A percentile compares a stretch with the other conserved stretches of the same genome.
These are phyloP conservation scores for Phaethornis superciliosus DNA, from an alignment of 2,113 vertebrate species.

Conservation along the genomic window DNA sequence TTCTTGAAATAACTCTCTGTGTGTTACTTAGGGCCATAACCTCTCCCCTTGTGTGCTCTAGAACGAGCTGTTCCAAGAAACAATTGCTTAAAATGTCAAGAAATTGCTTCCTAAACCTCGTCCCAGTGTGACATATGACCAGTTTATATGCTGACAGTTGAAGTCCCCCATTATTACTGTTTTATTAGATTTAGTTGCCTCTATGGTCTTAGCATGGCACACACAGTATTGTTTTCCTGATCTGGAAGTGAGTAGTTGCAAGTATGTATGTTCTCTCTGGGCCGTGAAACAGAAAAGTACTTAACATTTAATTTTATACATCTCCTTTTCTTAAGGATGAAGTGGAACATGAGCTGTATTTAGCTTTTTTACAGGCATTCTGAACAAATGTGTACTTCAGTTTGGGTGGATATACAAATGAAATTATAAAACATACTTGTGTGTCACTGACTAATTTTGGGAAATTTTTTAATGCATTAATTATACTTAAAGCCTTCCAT, in stretches of 20 bases:
- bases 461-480: slow-evolving; percentile 49
- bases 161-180: slow-evolving; percentile 21
- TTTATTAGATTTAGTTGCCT: slow-evolving; percentile 46
- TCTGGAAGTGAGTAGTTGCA: background rate
- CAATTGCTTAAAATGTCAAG: slow-evolving; percentile 68
- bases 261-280: background rate
- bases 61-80: slow-evolving; percentile 53
- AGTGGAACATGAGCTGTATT: background rate
- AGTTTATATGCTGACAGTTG: slow-evolving; percentile 41
- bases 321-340: background rate
- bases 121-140: slow-evolving; percentile 51
- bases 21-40: slow-evolving; percentile 55
- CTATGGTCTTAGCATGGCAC: background rate
- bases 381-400: slow-evolving; percentile 2
- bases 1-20: slow-evolving; percentile 45
- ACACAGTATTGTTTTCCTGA: background rate
- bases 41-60: slow-evolving; percentile 65
- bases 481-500: slow-evolving; percentile 39
- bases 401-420: slow-evolving; percentile 9
- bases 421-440: background rate
- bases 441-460: background rate
- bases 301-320: background rate
- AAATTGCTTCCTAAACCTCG: slow-evolving; percentile 53
- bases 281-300: background rate
- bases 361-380: background rate